Conservation (phyloP, 1,140 invertebrate species). For the Zelostemma sp. region DNA sequence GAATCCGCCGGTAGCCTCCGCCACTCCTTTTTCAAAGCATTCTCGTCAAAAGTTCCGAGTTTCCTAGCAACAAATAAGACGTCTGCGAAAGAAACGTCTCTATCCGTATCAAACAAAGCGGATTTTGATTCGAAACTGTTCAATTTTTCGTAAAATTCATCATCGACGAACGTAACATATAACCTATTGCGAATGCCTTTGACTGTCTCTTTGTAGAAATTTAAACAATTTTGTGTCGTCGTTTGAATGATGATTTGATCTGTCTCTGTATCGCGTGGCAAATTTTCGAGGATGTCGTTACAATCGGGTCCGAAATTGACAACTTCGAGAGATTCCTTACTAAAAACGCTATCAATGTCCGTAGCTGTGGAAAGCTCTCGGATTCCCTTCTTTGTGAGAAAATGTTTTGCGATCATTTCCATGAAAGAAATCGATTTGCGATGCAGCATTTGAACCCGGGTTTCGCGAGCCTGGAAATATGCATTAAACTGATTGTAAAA, state of each 20-base stretch:
- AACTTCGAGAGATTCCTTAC: slow-evolving; percentile 12
- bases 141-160: slow-evolving; percentile 11
- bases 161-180: slow-evolving; percentile 11
- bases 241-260: neutral
- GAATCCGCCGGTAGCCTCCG: neutral
- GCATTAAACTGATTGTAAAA: slow-evolving; percentile 29
- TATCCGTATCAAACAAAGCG: neutral
- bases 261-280: neutral
- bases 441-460: slow-evolving; percentile 13
- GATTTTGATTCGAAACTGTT: neutral
- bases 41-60: slow-evolving; percentile 14
- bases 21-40: neutral
- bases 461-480: slow-evolving; percentile 20
- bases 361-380: slow-evolving; percentile 1
- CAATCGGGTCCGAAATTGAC: slow-evolving; percentile 17
- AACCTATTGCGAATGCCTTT: slow-evolving; percentile 22
- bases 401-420: slow-evolving; percentile 14
- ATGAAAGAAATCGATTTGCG: neutral
- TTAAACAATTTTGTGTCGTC: slow-evolving; percentile 3
- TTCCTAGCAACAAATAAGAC: slow-evolving; percentile 7
- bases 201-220: slow-evolving; percentile 25
- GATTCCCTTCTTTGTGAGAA: slow-evolving; percentile 17
- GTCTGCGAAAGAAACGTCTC: neutral
- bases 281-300: neutral
- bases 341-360: neutral